Evolutionary conservation across 2,797 vertebrate species (phyloP), one percentile per base, ranked within the genome.

Genomic region (Parambassis ranga): DNA sequence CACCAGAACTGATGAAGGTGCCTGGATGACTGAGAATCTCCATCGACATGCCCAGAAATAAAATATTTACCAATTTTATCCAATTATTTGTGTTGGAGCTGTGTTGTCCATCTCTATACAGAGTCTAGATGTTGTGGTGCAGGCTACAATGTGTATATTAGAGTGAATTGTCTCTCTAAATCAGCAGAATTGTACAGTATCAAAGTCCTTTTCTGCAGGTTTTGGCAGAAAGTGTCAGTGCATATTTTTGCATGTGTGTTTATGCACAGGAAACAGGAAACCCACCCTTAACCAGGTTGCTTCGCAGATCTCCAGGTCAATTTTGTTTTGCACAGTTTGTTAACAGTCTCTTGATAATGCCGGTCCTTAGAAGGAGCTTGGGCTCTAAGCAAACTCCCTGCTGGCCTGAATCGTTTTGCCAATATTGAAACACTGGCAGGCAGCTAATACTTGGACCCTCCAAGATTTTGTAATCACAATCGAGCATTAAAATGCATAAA

Each of bases 401-500:
- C 14, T n/a, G 26, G 69, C 36, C 51, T 53, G n/a, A 69, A 69
- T 58, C 51, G 42, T 24, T 68, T 31, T 66, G 44, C 65, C 48
- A 75, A 77, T 71, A 75, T 81, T 75, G 72, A 75, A 85, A 80
- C 57, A 83, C 65, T 47, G 48, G 36, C 47, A 75, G 56, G 59
- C 67, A 60, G 58, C 55, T 42, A 27, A 71, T 60, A 70, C 59
- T 64, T 75, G 71, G 78, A 79, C 71, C 69, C 15, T 63, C 35
- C 28, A 65, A 75, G 46, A 75, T 71, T 77, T 47, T 68, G 22
- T 71, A 72, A 75, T 71, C 63, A 84, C 75, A 84, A 52, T 65
- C 59, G 62, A 63, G 18, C 61, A 84, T 84, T 81, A 79, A 79
- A 80, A 82, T 84, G 75, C 67, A 84, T 67, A 71, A 72, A 81